phyloP scores from a whole-genome alignment of 2,113 vertebrate species.

The Tetrax tetrax region DNA sequence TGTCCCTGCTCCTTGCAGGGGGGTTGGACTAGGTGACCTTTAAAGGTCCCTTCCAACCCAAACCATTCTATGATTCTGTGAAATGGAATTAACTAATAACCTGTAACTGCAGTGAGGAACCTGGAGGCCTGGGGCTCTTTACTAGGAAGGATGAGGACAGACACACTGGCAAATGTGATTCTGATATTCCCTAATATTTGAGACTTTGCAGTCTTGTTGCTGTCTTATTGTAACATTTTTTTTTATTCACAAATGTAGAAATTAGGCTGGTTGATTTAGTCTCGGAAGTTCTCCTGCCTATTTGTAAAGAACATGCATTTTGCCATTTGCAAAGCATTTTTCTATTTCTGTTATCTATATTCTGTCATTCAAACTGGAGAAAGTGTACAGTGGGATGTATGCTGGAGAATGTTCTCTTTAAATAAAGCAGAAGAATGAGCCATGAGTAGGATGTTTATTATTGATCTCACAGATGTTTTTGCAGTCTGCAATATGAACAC shows the following conservation, averaged over 20 bases:
- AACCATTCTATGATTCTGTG: too few species aligned
- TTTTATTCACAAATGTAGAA: background rate
- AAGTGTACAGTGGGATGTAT: background rate
- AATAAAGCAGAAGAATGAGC: background rate
- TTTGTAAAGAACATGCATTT: background rate
- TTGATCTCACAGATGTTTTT: constrained; percentile 51
- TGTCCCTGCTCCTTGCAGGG: too few species aligned
- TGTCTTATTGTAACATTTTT: background rate
- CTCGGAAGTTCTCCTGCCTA: background rate
- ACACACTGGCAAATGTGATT: background rate
- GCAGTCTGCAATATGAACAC: constrained; percentile 46
- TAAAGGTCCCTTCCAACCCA: too few species aligned
- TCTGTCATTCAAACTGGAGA: background rate
- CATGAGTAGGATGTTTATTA: background rate
- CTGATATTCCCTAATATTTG: background rate
- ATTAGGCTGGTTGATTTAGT: background rate
- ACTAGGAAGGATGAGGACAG: background rate
- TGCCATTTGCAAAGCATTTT: background rate
- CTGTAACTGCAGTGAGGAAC: background rate
- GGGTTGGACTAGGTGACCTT: too few species aligned
- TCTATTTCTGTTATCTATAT: background rate
- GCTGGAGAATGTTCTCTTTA: constrained; percentile 6
- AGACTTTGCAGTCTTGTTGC: background rate
- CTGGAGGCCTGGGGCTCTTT: background rate
- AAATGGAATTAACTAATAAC: too few species aligned